phyloP scores from a whole-genome alignment of 2,113 vertebrate genomes.

The Lampris megalopsis region DNA sequence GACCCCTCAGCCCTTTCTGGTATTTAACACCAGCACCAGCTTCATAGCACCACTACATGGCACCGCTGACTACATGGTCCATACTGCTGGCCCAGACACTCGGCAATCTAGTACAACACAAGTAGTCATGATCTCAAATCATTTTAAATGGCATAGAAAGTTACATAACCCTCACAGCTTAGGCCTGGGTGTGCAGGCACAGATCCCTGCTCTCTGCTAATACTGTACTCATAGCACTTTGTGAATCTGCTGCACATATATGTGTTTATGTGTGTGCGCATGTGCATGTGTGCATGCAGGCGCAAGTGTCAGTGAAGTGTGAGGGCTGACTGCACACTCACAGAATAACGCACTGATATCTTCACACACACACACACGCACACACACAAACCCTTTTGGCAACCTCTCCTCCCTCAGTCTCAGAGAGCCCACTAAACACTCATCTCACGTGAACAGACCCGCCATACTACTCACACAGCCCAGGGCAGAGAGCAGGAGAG shows the following conservation, averaged over 20 bases:
- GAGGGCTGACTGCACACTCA: constrained; percentile 48
- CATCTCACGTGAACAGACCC: constrained; percentile 7
- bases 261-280: constrained; percentile 15
- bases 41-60: constrained; percentile 29
- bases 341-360: constrained; percentile 31
- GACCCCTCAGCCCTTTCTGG: constrained; percentile 45
- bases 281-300: constrained; percentile 30
- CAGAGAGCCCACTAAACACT: neutral
- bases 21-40: constrained; percentile 23
- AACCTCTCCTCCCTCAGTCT: neutral
- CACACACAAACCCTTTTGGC: neutral
- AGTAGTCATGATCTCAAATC: constrained; percentile 67
- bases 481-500: neutral
- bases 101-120: constrained; percentile 50
- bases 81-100: constrained; percentile 38
- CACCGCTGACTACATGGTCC: constrained; percentile 27
- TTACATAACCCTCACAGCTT: constrained; percentile 77
- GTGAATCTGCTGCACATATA: constrained; percentile 24
- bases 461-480: neutral
- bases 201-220: constrained; percentile 67
- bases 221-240: constrained; percentile 51
- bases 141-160: constrained; percentile 76
- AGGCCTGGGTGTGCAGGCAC: constrained; percentile 62
- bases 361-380: neutral
- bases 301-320: no score